Evolutionary conservation across 2,888 invertebrate species (phyloP).

Genomic region (Apamea sordens): DNA sequence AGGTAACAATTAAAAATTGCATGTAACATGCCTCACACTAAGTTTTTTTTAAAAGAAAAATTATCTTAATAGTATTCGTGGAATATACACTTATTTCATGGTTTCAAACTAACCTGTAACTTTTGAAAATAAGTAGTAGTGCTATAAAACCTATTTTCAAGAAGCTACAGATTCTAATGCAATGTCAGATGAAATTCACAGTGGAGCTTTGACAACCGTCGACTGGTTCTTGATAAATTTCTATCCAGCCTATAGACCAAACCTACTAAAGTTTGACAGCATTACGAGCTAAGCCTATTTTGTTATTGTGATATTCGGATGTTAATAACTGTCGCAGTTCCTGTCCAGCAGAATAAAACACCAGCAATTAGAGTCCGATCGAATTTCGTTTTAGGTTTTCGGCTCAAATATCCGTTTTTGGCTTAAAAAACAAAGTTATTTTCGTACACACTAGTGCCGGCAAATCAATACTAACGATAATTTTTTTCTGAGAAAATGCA

Average conservation of each 20-base stretch:
- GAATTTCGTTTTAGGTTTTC: background rate
- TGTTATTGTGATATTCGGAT: background rate
- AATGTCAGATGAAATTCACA: background rate
- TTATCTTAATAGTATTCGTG: background rate
- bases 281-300: background rate
- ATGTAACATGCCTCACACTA: no score
- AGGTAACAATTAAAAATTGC: background rate
- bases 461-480: background rate
- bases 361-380: background rate
- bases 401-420: background rate
- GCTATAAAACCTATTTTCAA: background rate
- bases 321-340: background rate
- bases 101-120: background rate
- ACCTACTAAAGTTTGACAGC: background rate
- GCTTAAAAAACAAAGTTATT: background rate
- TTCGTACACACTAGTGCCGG: background rate
- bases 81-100: background rate
- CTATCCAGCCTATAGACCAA: background rate
- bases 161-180: constrained; percentile 5
- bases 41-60: background rate
- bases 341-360: background rate
- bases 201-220: background rate
- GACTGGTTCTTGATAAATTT: background rate
- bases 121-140: background rate
- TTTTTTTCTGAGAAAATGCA: background rate